Conservation (phyloP, 1,140 invertebrate genomes). For the Agrypnia vestita region DNA sequence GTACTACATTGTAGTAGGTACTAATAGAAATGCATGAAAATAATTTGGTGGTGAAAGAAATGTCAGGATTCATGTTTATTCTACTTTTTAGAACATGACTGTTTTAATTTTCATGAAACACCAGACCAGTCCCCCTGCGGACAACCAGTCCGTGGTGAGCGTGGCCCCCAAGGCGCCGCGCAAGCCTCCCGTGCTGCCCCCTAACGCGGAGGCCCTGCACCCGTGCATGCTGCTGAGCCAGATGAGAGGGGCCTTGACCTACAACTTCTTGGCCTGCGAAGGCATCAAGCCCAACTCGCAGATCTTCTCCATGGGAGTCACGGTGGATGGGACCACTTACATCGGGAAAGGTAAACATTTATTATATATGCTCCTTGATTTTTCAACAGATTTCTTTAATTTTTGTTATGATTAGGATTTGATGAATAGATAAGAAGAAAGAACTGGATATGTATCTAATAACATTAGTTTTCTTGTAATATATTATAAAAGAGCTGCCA, state of each 20-base stretch:
- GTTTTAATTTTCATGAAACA: too few relatives aligned
- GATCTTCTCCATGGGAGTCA: slow-evolving; percentile 71
- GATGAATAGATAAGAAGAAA: background rate
- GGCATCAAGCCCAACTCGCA: slow-evolving; percentile 77
- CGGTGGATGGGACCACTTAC: slow-evolving; percentile 72
- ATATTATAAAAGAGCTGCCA: too few relatives aligned
- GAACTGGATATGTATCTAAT: too few relatives aligned
- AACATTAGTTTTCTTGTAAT: too few relatives aligned
- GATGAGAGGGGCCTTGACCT: slow-evolving; percentile 80
- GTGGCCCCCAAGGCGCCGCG: slow-evolving; percentile 65
- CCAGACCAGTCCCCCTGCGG: background rate
- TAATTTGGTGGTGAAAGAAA: too few relatives aligned
- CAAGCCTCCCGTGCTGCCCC: slow-evolving; percentile 72
- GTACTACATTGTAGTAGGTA: too few relatives aligned
- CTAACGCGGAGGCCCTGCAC: slow-evolving; percentile 77
- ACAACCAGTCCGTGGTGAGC: background rate
- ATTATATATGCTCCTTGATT: too few relatives aligned
- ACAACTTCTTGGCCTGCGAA: slow-evolving; percentile 74
- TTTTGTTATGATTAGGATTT: background rate
- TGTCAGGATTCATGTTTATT: too few relatives aligned
- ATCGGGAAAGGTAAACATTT: slow-evolving; percentile 66
- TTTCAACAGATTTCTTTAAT: background rate
- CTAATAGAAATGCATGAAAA: too few relatives aligned
- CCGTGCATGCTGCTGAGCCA: slow-evolving; percentile 82
- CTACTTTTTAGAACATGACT: too few relatives aligned